Conservation (phyloP, 2,797 vertebrate genomes). For the Mormyrops attenuatus region DNA sequence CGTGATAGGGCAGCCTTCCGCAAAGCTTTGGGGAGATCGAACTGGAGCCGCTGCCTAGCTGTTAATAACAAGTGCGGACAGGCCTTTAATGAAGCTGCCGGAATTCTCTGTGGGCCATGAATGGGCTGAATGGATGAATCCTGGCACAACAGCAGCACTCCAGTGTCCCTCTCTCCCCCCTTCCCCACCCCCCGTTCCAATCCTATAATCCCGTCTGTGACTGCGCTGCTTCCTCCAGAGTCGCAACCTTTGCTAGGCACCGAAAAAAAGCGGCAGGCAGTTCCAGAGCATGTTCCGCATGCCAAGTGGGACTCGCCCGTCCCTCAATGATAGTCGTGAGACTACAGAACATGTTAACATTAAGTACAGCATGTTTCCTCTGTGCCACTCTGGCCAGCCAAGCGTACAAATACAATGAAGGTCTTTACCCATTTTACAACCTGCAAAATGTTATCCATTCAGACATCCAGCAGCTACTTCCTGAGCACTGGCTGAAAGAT, state of each 20-base stretch:
- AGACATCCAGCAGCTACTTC: neutral
- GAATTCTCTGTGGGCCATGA: slow-evolving; percentile 28
- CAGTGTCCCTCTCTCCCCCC: slow-evolving; percentile 52
- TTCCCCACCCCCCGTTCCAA: slow-evolving; percentile 35
- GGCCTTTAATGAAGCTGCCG: slow-evolving; percentile 21
- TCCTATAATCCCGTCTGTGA: slow-evolving; percentile 37
- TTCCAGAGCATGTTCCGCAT: neutral
- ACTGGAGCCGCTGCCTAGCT: neutral
- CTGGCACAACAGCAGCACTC: slow-evolving; percentile 51
- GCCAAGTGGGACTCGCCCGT: neutral
- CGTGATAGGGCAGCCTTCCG: neutral
- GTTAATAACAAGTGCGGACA: neutral
- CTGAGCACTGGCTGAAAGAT: neutral
- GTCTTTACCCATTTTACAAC: neutral
- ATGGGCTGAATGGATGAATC: slow-evolving; percentile 54
- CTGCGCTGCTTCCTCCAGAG: slow-evolving; percentile 39
- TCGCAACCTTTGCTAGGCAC: slow-evolving; percentile 35
- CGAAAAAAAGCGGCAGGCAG: neutral
- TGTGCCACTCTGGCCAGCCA: neutral
- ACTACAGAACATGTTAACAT: neutral
- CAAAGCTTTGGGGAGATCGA: neutral
- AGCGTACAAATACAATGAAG: neutral
- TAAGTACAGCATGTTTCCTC: neutral
- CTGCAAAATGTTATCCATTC: neutral
- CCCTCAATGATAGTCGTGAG: too few relatives aligned